Evolutionary conservation across 2,888 invertebrate species (phyloP).

Genomic region (Melieria omissa): DNA sequence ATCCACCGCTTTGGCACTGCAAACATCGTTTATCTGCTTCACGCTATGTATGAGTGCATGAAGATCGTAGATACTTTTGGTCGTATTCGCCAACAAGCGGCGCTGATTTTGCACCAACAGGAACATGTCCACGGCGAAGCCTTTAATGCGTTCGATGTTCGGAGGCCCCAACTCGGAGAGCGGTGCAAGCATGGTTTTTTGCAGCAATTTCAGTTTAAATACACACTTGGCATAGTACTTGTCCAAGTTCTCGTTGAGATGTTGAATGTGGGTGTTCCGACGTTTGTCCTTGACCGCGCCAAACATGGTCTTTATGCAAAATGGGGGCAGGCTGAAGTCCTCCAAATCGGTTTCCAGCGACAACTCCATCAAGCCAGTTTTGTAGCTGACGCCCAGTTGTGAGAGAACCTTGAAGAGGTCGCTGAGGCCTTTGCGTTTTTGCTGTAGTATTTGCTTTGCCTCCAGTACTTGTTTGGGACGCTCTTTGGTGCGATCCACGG

Average conservation of each 20-base stretch:
- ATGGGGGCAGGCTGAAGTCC: conserved; percentile 76
- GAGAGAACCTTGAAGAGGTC: conserved; percentile 86
- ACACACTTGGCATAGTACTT: conserved; percentile 63
- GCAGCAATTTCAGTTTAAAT: conserved; percentile 63
- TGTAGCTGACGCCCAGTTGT: conserved; percentile 82
- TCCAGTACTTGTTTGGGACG: conserved; percentile 82
- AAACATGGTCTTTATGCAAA: conserved; percentile 74
- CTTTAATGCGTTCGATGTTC: conserved; percentile 86
- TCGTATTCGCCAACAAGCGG: conserved; percentile 71
- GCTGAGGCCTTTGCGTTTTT: conserved; percentile 85
- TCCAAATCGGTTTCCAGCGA: conserved; percentile 69
- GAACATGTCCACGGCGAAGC: conserved; percentile 84
- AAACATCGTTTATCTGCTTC: conserved; percentile 54
- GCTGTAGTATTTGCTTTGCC: conserved; percentile 83
- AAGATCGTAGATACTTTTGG: conserved; percentile 71
- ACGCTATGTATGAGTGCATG: conserved; percentile 67
- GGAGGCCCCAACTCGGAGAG: conserved; percentile 82
- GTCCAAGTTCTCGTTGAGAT: conserved; percentile 63
- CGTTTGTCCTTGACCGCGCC: conserved; percentile 70
- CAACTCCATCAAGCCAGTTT: conserved; percentile 77
- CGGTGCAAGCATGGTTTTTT: conserved; percentile 70
- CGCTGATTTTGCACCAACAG: conserved; percentile 76
- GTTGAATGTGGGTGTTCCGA: conserved; percentile 62
- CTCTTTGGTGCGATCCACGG: conserved; percentile 65
- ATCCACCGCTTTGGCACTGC: conserved; percentile 15